Conservation (phyloP, 2,888 invertebrate species). For the Spialia ferax region DNA sequence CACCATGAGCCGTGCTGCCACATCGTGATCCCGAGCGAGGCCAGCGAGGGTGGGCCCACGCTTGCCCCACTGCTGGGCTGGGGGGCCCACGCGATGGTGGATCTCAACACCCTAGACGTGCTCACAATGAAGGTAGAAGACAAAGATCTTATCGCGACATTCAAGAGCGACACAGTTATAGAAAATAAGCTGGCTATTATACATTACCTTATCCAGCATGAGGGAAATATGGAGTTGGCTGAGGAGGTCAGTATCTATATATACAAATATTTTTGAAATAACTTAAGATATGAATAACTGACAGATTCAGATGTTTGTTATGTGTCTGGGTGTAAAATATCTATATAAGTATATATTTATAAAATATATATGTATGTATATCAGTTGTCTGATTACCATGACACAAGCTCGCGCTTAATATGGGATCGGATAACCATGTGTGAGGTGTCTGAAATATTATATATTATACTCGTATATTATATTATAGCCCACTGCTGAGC, state of each 20-base stretch:
- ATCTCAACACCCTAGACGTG: conserved; percentile 91
- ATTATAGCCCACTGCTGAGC: no score
- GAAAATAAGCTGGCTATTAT: conserved; percentile 93
- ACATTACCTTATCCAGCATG: conserved; percentile 93
- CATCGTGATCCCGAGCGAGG: conserved; percentile 89
- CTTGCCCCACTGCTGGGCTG: conserved; percentile 89
- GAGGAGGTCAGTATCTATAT: conserved; percentile 85
- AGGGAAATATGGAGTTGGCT: conserved; percentile 90
- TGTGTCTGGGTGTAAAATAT: no score
- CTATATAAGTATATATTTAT: no score
- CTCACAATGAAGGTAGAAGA: conserved; percentile 89
- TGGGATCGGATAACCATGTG: no score
- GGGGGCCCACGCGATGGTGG: conserved; percentile 85
- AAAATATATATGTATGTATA: no score
- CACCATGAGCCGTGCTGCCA: conserved; percentile 95
- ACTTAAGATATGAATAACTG: no score
- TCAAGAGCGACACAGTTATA: conserved; percentile 88
- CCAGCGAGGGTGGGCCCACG: conserved; percentile 86
- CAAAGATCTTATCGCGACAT: conserved; percentile 89
- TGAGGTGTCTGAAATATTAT: no score
- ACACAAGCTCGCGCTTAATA: no score
- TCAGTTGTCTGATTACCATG: no score
- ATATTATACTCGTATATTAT: no score
- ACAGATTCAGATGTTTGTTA: no score
- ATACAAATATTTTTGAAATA: no score